Evolutionary conservation across 2,888 invertebrate species (phyloP).

Genomic region (Drosophila buzzatii): DNA sequence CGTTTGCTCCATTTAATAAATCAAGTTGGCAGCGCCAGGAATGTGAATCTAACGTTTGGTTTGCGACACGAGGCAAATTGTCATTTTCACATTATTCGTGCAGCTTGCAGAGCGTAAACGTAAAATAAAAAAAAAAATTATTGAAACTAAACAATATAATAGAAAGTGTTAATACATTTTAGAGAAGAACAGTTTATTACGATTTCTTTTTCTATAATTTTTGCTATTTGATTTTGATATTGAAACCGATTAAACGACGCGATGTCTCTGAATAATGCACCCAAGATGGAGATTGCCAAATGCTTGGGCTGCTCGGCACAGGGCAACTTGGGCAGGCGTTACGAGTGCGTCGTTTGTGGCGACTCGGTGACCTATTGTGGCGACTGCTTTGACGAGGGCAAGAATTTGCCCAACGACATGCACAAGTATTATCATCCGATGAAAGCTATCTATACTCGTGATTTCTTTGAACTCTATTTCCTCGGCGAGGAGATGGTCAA

Average conservation of each 20-base stretch:
- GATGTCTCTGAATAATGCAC: slow-evolving; percentile 16
- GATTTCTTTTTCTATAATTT: too few species aligned
- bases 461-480: slow-evolving; percentile 46
- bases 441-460: slow-evolving; percentile 51
- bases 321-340: slow-evolving; percentile 40
- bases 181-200: neutral
- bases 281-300: neutral
- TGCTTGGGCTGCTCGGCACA: slow-evolving; percentile 38
- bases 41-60: neutral
- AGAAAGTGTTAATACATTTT: neutral
- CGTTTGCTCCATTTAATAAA: neutral
- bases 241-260: neutral
- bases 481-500: slow-evolving; percentile 49
- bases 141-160: neutral
- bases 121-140: slow-evolving; percentile 4
- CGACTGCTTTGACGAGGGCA: slow-evolving; percentile 39
- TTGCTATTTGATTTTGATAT: neutral
- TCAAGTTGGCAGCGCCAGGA: slow-evolving; percentile 44
- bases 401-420: slow-evolving; percentile 14
- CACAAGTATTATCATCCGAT: slow-evolving; percentile 69
- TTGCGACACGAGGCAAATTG: too few species aligned
- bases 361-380: slow-evolving; percentile 50
- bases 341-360: slow-evolving; percentile 59
- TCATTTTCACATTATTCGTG: slow-evolving; percentile 13
- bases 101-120: slow-evolving; percentile 11